Base-by-base conservation (phyloP, 2,888 invertebrate genomes). In the Acrobasis consociella region DNA sequence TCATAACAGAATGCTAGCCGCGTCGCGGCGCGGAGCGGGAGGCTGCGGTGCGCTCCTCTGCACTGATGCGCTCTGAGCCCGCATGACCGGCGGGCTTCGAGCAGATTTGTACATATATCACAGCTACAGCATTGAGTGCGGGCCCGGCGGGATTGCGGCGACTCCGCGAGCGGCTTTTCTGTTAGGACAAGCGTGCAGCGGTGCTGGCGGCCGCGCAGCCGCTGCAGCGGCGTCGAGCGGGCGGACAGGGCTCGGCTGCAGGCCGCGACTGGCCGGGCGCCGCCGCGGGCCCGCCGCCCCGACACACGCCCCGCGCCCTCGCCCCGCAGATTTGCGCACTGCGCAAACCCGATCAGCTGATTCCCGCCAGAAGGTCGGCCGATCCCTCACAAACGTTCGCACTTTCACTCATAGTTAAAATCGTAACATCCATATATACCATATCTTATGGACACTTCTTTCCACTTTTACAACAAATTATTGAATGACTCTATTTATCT, bases 341-440 rank as follows among this genome's bases (percentile, higher is more conserved):
- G 91, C 91, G 91, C 92, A 91, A 90, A 80, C 87, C 84, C 81
- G 80, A 91, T 85, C 91, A 91, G 91, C 91, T 92, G 91, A 89
- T 91, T 91, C 91, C 90, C 91, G 89, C 88, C 91, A 88, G 86
- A 85, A 85, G 88, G 84, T 86, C 83, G 82, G 77, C 72, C 69
- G 71, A 77, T 80, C 76, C 75, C 75, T 76, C 75, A 75, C 73
- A 72, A 69, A 71, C 71, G 71, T 75, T 68, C 72, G 67, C 75
- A 83, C 81, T 81, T 85, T 83, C 81, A 75, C 81, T 80, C 71
- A 63, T 68, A 65, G 64, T 69, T 37, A 22, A 49, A 58, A 58
- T 52, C 58, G 62, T 62, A 63, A 46, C 58, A 37, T 60, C 31
- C 31, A 22, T 22, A 2, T 22, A 3, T 22, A 22, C 22, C 22